Conservation (phyloP, 2,113 vertebrate species). For the Oncorhynchus kisutch region DNA sequence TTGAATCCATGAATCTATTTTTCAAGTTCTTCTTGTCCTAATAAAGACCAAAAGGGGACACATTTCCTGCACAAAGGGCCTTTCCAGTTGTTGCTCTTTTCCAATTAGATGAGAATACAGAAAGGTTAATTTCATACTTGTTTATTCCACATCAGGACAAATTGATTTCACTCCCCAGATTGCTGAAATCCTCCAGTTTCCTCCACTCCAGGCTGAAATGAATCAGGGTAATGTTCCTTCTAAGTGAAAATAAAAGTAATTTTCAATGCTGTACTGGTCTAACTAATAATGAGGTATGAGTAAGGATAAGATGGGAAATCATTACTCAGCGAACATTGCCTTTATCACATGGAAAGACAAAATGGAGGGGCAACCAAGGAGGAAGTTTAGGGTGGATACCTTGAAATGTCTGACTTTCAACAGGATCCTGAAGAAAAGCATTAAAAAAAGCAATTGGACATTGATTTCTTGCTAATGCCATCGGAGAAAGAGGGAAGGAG, state of each 20-base stretch:
- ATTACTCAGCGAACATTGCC: slow-evolving; percentile 90
- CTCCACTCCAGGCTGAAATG: slow-evolving; percentile 74
- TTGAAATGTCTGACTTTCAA: slow-evolving; percentile 83
- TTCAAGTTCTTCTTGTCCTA: slow-evolving; percentile 39
- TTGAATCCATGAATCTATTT: slow-evolving; percentile 31
- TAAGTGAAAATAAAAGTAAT: slow-evolving; percentile 95
- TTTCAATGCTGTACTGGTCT: slow-evolving; percentile 84
- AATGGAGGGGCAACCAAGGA: slow-evolving; percentile 79
- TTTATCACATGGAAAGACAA: slow-evolving; percentile 83
- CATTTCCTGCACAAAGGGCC: slow-evolving; percentile 39
- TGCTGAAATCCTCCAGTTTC: slow-evolving; percentile 79
- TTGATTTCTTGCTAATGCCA: slow-evolving; percentile 86
- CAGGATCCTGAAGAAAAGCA: slow-evolving; percentile 84
- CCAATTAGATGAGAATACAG: slow-evolving; percentile 50
- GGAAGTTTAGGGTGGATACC: slow-evolving; percentile 78
- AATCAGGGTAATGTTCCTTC: slow-evolving; percentile 88
- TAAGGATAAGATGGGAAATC: slow-evolving; percentile 88
- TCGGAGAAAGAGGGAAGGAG: slow-evolving; percentile 58
- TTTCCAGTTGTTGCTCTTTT: slow-evolving; percentile 43
- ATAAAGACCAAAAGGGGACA: slow-evolving; percentile 49
- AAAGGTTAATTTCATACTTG: slow-evolving; percentile 65
- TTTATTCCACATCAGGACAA: slow-evolving; percentile 76
- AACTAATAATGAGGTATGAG: slow-evolving; percentile 87
- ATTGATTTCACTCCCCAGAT: slow-evolving; percentile 83
- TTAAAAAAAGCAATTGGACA: slow-evolving; percentile 88